These are phyloP conservation scores for Scaptomyza montana DNA, from an alignment of 1,140 invertebrate species.

Conservation along the genomic window DNA sequence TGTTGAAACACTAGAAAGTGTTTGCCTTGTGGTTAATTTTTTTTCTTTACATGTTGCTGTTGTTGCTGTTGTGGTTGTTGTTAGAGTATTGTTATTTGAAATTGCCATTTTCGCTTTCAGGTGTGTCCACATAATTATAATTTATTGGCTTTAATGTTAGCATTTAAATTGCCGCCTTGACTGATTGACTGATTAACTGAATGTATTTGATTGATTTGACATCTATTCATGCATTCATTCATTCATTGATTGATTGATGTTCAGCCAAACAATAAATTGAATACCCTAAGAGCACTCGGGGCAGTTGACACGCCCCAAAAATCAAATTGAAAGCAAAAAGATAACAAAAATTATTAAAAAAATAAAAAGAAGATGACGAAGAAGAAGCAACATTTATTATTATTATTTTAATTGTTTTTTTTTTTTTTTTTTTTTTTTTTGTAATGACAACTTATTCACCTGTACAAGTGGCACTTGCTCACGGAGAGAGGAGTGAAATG, in stretches of 20 bases:
- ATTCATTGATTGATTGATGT: too few species aligned
- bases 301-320: conserved; percentile 11
- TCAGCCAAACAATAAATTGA: background rate
- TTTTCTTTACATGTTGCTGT: background rate
- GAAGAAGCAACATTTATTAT: conserved; percentile 19
- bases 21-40: conserved; percentile 28
- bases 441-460: conserved; percentile 63
- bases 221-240: conserved; percentile 4
- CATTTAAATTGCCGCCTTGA: conserved; percentile 25
- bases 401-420: too few species aligned
- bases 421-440: conserved; percentile 8
- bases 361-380: conserved; percentile 33
- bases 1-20: conserved; percentile 49
- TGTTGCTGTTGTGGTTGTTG: conserved; percentile 24
- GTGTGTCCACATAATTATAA: conserved; percentile 30
- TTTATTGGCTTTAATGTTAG: conserved; percentile 38
- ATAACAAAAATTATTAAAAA: conserved; percentile 1
- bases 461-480: conserved; percentile 14
- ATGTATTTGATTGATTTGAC: conserved; percentile 39
- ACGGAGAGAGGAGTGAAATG: conserved; percentile 62
- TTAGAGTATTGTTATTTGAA: conserved; percentile 38
- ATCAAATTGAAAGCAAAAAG: conserved; percentile 22
- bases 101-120: conserved; percentile 48
- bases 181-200: conserved; percentile 25
- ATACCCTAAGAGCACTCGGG: background rate